Conservation (phyloP, 1,140 invertebrate genomes). For the Scylla paramamosain region DNA sequence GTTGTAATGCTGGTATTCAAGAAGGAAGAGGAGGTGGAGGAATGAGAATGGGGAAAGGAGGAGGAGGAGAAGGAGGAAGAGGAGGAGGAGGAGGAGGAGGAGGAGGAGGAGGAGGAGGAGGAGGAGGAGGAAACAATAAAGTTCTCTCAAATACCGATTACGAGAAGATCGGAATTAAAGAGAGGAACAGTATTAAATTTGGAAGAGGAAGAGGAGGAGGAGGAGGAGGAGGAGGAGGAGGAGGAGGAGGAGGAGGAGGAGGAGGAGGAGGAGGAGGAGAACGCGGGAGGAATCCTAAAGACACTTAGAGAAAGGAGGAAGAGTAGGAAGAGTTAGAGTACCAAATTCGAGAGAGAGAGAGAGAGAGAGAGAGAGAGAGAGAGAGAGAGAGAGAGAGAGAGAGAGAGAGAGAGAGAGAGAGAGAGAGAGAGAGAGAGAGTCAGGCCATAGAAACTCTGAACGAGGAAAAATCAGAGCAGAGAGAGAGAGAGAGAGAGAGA, state of each 20-base stretch:
- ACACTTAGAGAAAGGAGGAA: neutral
- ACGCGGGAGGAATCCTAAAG: neutral
- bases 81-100: neutral
- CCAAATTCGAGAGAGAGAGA: neutral
- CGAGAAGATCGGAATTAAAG: neutral
- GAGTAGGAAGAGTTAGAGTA: neutral
- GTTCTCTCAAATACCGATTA: neutral
- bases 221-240: neutral
- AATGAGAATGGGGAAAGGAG: neutral
- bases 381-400: neutral
- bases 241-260: neutral
- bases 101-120: neutral
- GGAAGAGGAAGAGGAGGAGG: neutral
- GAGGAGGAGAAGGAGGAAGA: neutral
- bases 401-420: neutral
- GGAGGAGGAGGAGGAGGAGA: neutral
- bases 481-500: neutral
- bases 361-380: neutral
- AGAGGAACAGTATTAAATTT: neutral
- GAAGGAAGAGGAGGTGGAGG: neutral
- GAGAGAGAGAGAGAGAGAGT: neutral
- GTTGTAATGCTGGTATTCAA: neutral
- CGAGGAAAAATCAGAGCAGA: no score
- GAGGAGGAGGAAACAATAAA: neutral
- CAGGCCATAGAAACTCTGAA: no score